A percentile compares a stretch with the other conserved stretches of the same genome.
These are phyloP conservation scores for Pristis pectinata DNA, from an alignment of 2,797 vertebrate genomes.

Conservation along the genomic window DNA sequence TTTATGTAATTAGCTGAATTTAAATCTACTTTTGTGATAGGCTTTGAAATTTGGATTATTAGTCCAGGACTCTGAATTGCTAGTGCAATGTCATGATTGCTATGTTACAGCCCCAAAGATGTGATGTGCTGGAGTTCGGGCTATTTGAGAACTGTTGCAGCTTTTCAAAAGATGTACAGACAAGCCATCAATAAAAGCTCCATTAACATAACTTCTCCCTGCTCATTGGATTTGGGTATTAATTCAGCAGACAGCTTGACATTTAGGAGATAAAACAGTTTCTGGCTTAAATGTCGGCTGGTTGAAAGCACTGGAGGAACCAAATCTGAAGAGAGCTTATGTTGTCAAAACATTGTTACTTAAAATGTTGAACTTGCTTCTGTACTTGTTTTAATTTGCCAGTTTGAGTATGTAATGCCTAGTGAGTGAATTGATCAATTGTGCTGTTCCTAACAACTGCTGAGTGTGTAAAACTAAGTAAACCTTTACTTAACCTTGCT, in stretches of 20 bases:
- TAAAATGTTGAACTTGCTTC: not conserved
- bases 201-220: not conserved
- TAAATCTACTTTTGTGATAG: too few relatives aligned
- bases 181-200: not conserved
- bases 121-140: too few relatives aligned
- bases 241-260: conserved; percentile 5
- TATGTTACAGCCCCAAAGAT: not conserved
- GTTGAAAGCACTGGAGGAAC: not conserved
- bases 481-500: not conserved
- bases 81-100: too few relatives aligned
- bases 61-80: too few relatives aligned
- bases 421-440: not conserved
- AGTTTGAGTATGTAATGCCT: not conserved
- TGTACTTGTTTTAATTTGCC: not conserved
- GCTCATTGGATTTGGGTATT: not conserved
- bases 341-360: conserved; percentile 22
- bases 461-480: not conserved
- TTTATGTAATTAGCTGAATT: too few relatives aligned
- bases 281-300: not conserved
- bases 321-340: not conserved
- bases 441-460: not conserved
- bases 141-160: not conserved
- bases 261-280: not conserved
- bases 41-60: too few relatives aligned
- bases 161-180: not conserved